Evolutionary conservation across 2,888 invertebrate species (phyloP), one percentile per base, ranked within the genome.

Genomic region (Lapara coniferarum): DNA sequence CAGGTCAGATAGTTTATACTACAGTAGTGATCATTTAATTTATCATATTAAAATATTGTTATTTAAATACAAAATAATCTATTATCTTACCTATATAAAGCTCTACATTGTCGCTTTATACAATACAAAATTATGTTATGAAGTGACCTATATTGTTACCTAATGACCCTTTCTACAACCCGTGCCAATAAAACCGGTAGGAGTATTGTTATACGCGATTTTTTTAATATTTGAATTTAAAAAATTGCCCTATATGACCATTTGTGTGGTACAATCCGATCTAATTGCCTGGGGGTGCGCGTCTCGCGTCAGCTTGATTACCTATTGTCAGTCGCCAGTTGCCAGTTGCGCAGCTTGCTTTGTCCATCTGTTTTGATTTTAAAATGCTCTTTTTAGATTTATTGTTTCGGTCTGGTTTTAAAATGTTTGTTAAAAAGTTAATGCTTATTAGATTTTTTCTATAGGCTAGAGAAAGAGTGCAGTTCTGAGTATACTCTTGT

Each of bases 241-340:
- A 63, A 59, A 63, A 12, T 10, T 13, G 63, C 14, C 19, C 63
- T 49, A 49, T 19, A 63, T 63, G 63, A 46, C 63, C 63, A 69
- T 63, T 46, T 37, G 59, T 30, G 16, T 46, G 55, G 19, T 52
- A 63, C 63, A 66, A 66, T 63, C 49, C 19, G 16, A 44, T 30
- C 25, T 59, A 68, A 53, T 49, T 56, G 80, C 81, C 71, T 74
- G 77, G 79, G 72, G 66, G 37, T 6, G 25, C 46, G 66, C 75
- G 80, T 83, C 84, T 78, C 78, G 85, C 81, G 81, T 82, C 71
- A 72, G 69, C 80, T 78, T 91, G 91, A 92, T 92, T 92, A 88
- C 86, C 82, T 77, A 91, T 92, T 92, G 92, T 92, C 72, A 14
- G 49, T 25, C 25, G 55, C 49, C 69, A 74, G 72, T 58, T 46